Base-by-base conservation (phyloP, 2,888 invertebrate species). In the Protophormia terraenovae region DNA sequence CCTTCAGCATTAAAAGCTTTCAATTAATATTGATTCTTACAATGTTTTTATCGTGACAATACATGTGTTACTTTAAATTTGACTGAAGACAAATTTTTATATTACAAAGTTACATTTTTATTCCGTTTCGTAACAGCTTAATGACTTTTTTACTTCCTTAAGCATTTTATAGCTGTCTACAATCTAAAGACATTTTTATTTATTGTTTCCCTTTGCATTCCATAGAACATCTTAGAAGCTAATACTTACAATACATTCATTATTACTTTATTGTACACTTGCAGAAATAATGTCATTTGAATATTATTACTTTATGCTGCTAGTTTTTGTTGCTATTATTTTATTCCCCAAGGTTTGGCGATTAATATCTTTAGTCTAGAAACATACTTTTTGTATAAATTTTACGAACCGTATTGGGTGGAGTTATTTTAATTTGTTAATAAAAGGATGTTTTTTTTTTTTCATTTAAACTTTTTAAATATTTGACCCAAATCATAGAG, bases 101-200 rank as follows among this genome's bases (percentile, higher is more conserved):
- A 64, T 27, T 35, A 77, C 35, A 35, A 62, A 41, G 38, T 55
- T 53, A 35, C 22, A 72, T 24, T 53, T 50, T 53, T 64, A 14
- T 72, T 71, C 72, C 50, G 58, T 64, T 72, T 45, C 12, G 16
- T 64, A 72, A 64, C 55, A 79, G 66, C 22, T 79, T 79, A 79
- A 79, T 79, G 79, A 55, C 71, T 71, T 79, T 71, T 64, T 47
- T 35, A 71, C 71, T 24, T 79, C 71, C 79, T 79, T 62, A 45
- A 79, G 79, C 79, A 64, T 79, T 72, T 79, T 72, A 55, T 64
- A 79, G 32, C 72, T 79, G 78, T 79, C 53, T 72, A 53, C 41
- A 50, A 79, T 50, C 62, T 41, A 53, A 55, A 76, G 3, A 29
- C 14, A 71, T 71, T 79, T 62, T 53, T 50, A 35, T 64, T 41